phyloP scores from a whole-genome alignment of 2,113 vertebrate genomes.

The Phylloscopus trochilus region DNA sequence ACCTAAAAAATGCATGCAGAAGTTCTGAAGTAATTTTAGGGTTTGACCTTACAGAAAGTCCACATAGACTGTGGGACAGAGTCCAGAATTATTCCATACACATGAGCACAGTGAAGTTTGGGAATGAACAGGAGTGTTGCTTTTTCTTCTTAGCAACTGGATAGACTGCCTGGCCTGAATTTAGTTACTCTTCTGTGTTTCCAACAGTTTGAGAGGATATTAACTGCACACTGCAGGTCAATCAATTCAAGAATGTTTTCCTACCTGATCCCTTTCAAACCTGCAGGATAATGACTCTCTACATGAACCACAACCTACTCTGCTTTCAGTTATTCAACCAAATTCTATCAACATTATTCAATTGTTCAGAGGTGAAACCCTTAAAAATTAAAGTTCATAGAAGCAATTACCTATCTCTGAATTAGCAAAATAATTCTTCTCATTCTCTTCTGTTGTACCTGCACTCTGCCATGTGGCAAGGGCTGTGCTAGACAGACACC shows the following conservation, averaged over 20 bases:
- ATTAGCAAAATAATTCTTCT: neutral
- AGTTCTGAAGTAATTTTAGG: neutral
- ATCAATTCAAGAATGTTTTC: neutral
- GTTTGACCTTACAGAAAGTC: neutral
- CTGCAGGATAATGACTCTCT: neutral
- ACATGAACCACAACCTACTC: neutral
- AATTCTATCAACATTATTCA: neutral
- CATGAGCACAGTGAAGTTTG: neutral
- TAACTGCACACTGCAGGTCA: neutral
- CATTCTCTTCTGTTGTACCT: neutral
- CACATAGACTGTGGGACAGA: neutral
- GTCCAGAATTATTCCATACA: neutral
- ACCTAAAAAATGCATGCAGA: neutral
- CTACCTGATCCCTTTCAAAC: neutral
- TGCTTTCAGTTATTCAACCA: neutral
- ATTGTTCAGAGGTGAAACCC: neutral
- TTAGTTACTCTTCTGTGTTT: neutral
- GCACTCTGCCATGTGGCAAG: neutral
- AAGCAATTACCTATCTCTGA: neutral
- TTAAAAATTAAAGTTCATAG: neutral
- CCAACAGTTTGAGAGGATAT: neutral
- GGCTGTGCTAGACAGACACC: neutral
- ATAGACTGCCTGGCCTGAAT: neutral
- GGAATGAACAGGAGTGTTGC: neutral
- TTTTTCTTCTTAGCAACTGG: neutral